Base-by-base conservation (phyloP, 2,888 invertebrate species). In the Drosophila emarginata region DNA sequence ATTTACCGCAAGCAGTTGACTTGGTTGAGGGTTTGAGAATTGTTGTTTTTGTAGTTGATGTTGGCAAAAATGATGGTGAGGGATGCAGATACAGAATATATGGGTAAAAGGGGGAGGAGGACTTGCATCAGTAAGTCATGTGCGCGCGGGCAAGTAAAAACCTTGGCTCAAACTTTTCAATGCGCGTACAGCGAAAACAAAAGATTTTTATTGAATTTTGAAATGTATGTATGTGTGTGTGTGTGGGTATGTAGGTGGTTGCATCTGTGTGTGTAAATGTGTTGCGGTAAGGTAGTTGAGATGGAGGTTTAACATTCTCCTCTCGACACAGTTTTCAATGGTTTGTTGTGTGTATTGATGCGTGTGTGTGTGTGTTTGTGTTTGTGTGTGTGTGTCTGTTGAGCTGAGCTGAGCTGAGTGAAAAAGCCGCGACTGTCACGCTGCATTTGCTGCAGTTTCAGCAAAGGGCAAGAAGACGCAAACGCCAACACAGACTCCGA, bases 151-250 rank as follows among this genome's bases (percentile, higher is more conserved):
- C 65, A 81, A 73, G 66, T 71, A 59, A 59, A 70, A 76, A 79
- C 78, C 79, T 77, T 80, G 81, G 85, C 85, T 82, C 87, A 79
- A 79, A 87, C 69, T 87, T 82, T 87, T 87, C 82, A 87, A 87
- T 85, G 72, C 70, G 60, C 82, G 72, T 67, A 45, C 14, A 56
- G 61, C 64, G 75, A 88, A 88, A 88, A 84, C 83, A 88, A 88
- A 88, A 84, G 88, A 80, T 83, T 84, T 72, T 86, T 84, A 84
- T 84, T 84, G 88, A 84, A 84, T 84, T 86, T 80, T 77, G 77
- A 76, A 83, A 66, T 75, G 69, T 69, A 32, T 54, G 36, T 28
- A 12, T 11, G 32, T 54, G 32, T 21, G 32, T 15, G 32, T 54
- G 39, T 57, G 57, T 40, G 40, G 14, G 64, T 50, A 26, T 26